Evolutionary conservation across 1,140 invertebrate genomes (phyloP), one percentile per base, ranked within the genome.

Genomic region (Aplysia californica): DNA sequence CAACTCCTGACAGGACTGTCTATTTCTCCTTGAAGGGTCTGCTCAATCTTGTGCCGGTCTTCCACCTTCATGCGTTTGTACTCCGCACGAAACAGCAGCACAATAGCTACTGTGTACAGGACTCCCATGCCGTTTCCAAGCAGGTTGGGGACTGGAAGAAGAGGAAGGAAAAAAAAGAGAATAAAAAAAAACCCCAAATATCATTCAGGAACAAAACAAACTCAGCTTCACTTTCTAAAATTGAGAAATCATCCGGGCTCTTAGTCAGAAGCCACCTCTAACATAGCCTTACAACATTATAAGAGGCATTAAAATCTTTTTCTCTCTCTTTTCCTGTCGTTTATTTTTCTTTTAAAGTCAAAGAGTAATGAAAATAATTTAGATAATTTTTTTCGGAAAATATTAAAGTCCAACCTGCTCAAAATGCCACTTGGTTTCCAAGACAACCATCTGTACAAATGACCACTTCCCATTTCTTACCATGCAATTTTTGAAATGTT

Each of bases 81-180:
- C 6, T 73, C n/a, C 18, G 72, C 15, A n/a, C 55, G 59, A 38
- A 75, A 75, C 20, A 75, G n/a, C 3, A 75, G 39, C 20, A 35
- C 61, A n/a, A 75, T 50, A 26, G 66, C 72, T 5, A 66, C 3
- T 2, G 18, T 29, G 36, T 50, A 75, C 2, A 75, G 5, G n/a
- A 75, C 59, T 39, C 61, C 36, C n/a, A 39, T 39, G 38, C 59
- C 59, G 55, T 75, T 75, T 20, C 15, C 26, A 21, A 65, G 44
- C 10, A 75, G 61, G 41, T 75, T 75, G 3, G 72, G 72, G 18
- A 65, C 72, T 75, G 61, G 39, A 64, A 26, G 33, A 59, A 39
- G 61, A 31, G 33, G n/a, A 44, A 69, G 35, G 35, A 10, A 10
- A 35, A 18, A 10, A 5, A 35, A 36, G 5, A 66, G 5, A 15